Evolutionary conservation across 2,888 invertebrate species (phyloP).

Genomic region (Andrena praecox): DNA sequence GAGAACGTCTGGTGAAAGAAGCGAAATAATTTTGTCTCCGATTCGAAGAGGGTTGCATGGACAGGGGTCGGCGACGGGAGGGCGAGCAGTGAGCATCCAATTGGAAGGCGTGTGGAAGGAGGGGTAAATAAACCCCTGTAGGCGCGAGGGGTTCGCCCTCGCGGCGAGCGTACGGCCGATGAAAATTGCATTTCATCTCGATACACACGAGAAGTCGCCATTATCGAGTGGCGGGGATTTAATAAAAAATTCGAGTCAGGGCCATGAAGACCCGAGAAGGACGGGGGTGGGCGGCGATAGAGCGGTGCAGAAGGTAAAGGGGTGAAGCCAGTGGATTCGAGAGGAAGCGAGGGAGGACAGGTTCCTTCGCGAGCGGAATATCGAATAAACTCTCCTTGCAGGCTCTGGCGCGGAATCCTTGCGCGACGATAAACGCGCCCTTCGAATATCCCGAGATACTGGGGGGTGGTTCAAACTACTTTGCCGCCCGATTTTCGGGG

Average conservation of each 20-base stretch:
- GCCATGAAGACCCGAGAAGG: conserved; percentile 24
- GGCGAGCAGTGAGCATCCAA: conserved; percentile 65
- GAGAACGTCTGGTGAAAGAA: conserved; percentile 25
- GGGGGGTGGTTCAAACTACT: conserved; percentile 32
- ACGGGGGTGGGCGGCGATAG: conserved; percentile 25
- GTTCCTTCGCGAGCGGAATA: conserved; percentile 75
- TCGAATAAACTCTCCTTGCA: conserved; percentile 70
- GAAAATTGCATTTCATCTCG: conserved; percentile 79
- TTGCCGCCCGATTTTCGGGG: conserved; percentile 47
- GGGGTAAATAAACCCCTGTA: conserved; percentile 73
- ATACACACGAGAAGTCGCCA: conserved; percentile 75
- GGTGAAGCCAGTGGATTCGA: conserved; percentile 64
- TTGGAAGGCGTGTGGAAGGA: conserved; percentile 63
- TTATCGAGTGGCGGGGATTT: conserved; percentile 73
- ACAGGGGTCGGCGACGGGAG: conserved; percentile 33
- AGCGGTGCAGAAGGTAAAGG: conserved; percentile 43
- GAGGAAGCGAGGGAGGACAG: conserved; percentile 64
- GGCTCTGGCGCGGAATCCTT: conserved; percentile 44
- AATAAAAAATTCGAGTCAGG: conserved; percentile 80
- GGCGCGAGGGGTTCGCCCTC: conserved; percentile 40
- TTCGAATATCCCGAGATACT: conserved; percentile 33
- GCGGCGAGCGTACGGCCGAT: conserved; percentile 57
- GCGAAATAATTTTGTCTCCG: conserved; percentile 75
- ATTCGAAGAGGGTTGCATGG: conserved; percentile 38
- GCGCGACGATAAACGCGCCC: conserved; percentile 68